Base-by-base conservation (phyloP, 2,797 vertebrate genomes). In the Microtus obscurus region DNA sequence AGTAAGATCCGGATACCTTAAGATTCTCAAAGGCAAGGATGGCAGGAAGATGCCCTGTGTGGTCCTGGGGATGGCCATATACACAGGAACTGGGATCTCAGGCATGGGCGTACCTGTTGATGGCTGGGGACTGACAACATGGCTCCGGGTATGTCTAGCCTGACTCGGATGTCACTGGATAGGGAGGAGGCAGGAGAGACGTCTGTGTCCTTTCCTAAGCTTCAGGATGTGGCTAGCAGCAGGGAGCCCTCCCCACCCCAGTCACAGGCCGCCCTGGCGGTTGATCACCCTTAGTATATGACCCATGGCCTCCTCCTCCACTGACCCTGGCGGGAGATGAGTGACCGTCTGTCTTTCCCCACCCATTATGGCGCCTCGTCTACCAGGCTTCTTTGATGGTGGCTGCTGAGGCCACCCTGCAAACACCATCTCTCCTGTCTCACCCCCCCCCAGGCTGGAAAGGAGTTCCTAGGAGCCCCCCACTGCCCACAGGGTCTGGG, bases 381-480 rank as follows among this genome's bases (percentile, higher is more conserved):
- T 94, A 90, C 93, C 1, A 2, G 89, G 81, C 67, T 82, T 78
- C 95, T 96, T 96, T 92, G 90, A 83, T n/a, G 45, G 92, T 0
- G 8, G 95, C 82, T 96, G 71, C 90, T 6, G 40, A 92, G 90
- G 90, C 92, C 7, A 2, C 76, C 92, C 90, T 43, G 80, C 48
- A 89, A 95, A 96, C 80, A 9, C 89, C 88, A 2, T 92, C 94
- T 96, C 89, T 88, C 67, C 94, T 97, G 97, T 95, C 97, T 88
- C 92, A 96, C 96, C 95, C 43, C 88, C 85, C 56, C 88, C 85
- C 56, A 67, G 88, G 56, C 96, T 90, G 85, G 37, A 67, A 93
- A 95, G 89, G 91, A 93, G 95, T 96, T 97, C 96, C 97, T 96
- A 81, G 56, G 93, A 97, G 96, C 96, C 98, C 94, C 97, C 88